phyloP scores from a whole-genome alignment of 2,888 invertebrate genomes.

The Ephialtes manifestator region DNA sequence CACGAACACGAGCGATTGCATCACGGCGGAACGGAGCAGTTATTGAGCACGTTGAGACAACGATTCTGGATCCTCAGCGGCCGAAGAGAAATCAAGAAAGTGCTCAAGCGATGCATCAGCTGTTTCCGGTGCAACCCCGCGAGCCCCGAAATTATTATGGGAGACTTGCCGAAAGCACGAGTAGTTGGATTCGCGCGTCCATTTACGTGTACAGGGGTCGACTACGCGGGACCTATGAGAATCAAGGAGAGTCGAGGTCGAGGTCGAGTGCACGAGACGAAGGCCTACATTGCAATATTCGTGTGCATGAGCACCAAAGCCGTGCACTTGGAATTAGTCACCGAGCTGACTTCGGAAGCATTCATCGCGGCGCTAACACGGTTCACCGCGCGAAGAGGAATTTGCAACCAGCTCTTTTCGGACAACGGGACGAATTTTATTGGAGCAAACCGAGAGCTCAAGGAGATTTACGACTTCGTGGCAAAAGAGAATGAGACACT shows the following conservation, averaged over 20 bases:
- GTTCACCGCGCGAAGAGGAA: not conserved
- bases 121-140: not conserved
- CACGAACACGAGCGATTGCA: not conserved
- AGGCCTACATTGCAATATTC: not conserved
- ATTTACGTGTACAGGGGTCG: not conserved
- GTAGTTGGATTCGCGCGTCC: not conserved
- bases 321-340: not conserved
- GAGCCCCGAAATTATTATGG: not conserved
- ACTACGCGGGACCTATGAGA: not conserved
- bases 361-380: not conserved
- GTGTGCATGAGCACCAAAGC: not conserved
- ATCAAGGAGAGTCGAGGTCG: not conserved
- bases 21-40: not conserved
- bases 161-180: not conserved
- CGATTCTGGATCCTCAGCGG: not conserved
- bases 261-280: not conserved
- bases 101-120: not conserved
- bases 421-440: slow-evolving; percentile 65
- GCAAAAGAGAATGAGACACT: slow-evolving; percentile 5
- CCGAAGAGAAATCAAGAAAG: not conserved
- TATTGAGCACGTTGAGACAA: not conserved
- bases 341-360: not conserved
- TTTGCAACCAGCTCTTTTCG: slow-evolving; percentile 41
- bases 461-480: slow-evolving; percentile 1
- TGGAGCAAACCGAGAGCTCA: slow-evolving; percentile 53